Evolutionary conservation across 2,888 invertebrate species (phyloP).

Genomic region (Lasioglossum villosulum): DNA sequence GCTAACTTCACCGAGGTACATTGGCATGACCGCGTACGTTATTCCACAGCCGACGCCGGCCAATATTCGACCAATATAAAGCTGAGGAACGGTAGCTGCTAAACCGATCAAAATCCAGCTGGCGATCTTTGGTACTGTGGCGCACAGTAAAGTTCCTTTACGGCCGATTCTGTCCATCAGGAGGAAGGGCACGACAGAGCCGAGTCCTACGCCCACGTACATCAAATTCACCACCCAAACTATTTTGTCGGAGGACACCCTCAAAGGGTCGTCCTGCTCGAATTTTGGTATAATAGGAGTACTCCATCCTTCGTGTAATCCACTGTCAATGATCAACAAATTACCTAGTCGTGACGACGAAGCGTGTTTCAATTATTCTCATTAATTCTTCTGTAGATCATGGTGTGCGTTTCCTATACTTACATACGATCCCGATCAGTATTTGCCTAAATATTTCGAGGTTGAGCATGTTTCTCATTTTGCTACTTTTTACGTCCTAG

Average conservation of each 20-base stretch:
- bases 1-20: conserved; percentile 82
- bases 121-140: conserved; percentile 80
- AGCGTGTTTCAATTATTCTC: not conserved
- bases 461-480: conserved; percentile 66
- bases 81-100: conserved; percentile 68
- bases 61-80: conserved; percentile 78
- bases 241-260: conserved; percentile 68
- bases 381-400: not conserved
- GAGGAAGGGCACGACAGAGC: conserved; percentile 78
- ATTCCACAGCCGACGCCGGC: conserved; percentile 82
- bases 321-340: conserved; percentile 81
- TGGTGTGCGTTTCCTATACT: conserved; percentile 67
- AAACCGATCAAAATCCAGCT: conserved; percentile 80
- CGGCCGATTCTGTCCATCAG: conserved; percentile 82
- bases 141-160: conserved; percentile 80
- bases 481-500: not conserved
- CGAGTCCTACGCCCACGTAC: conserved; percentile 80
- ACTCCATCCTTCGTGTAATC: conserved; percentile 83
- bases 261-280: conserved; percentile 74
- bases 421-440: conserved; percentile 80
- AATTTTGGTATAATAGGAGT: conserved; percentile 81
- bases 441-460: conserved; percentile 79
- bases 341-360: conserved; percentile 74
- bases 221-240: conserved; percentile 79
- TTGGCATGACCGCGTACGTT: conserved; percentile 81